These are phyloP conservation scores for Acleris literana DNA, from an alignment of 2,888 invertebrate species.

Conservation along the genomic window DNA sequence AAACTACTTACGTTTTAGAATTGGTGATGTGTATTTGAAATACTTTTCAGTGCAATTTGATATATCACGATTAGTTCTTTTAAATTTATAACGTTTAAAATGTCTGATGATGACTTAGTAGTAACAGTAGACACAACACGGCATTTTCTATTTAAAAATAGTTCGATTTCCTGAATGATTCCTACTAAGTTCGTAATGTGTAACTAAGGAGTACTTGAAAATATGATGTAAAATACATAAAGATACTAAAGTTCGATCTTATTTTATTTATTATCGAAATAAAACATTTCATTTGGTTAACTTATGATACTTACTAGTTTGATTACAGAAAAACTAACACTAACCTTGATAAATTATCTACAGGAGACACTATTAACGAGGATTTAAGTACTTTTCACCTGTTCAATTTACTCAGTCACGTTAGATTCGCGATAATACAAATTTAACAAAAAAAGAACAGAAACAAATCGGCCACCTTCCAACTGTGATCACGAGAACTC, in stretches of 20 bases:
- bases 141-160: neutral
- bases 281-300: neutral
- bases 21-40: too few species aligned
- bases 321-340: neutral
- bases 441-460: neutral
- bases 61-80: too few species aligned
- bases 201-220: neutral
- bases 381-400: neutral
- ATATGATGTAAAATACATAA: neutral
- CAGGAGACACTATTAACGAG: too few species aligned
- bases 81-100: too few species aligned
- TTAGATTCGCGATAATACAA: neutral
- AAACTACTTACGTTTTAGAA: too few species aligned
- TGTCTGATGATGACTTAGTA: too few species aligned
- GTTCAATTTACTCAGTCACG: neutral
- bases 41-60: too few species aligned
- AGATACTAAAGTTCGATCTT: neutral
- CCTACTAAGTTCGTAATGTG: neutral
- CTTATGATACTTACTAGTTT: neutral
- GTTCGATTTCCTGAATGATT: neutral
- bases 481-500: constrained; percentile 11
- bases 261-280: neutral
- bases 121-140: neutral
- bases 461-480: neutral
- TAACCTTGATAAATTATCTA: neutral